Evolutionary conservation across 2,888 invertebrate genomes (phyloP), one percentile per base, ranked within the genome.

Genomic region (Brachyptera putata): DNA sequence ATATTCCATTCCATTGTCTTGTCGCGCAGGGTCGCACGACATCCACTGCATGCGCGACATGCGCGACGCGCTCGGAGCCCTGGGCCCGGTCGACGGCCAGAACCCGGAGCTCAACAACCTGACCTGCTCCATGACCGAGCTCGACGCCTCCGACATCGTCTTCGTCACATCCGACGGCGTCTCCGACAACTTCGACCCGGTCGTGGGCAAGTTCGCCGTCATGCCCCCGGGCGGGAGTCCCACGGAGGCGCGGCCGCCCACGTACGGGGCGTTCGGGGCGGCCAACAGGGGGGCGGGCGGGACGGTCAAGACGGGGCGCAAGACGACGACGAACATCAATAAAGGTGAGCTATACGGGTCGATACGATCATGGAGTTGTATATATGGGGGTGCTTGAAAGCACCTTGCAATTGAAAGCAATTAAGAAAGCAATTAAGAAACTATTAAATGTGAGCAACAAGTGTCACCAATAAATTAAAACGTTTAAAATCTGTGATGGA

Each of bases 171-270:
- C 89, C n/a, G 93, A 94, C 70, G 93, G 93, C 5, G 83, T 94
- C 30, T 90, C 91, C 4, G 93, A 94, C 72, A 94, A 94, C 73
- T 91, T 92, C 69, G 93, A 94, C 76, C 93, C 93, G 0, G 92
- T 93, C 26, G 92, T 94, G 60, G 92, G 92, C 25, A 90, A 89
- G 75, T 90, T 92, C 70, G 89, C 91, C 3, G 80, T 64, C 22
- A 66, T 60, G 71, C 75, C 3, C 69, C 73, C 1, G 25, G 43
- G 37, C 24, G 49, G 55, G 36, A 61, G 39, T 25, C 30, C 56
- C 14, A 72, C 87, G 59, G 87, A 87, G 1, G 75, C 81, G 26
- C 89, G 1, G 85, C 87, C 56, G 88, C 89, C 1, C 79, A 84
- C 62, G 89, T 89, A 69, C 76, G 89, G n/a, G 16, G 26, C 59